A percentile compares a stretch with the other conserved stretches of the same genome.
These are phyloP conservation scores for Bufo gargarizans DNA, from an alignment of 2,113 vertebrate species.

Conservation along the genomic window DNA sequence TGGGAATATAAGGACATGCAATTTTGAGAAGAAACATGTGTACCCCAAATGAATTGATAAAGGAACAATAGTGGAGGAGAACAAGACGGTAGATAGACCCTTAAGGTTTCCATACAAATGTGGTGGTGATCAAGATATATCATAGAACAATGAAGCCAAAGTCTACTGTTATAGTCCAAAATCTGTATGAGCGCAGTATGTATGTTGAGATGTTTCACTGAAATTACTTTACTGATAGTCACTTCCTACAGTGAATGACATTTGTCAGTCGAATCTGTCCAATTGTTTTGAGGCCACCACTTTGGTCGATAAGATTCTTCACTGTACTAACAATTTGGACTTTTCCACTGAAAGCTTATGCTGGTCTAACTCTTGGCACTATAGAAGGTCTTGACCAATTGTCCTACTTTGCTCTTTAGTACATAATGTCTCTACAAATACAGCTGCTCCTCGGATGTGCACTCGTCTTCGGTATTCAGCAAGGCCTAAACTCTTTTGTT, in stretches of 20 bases:
- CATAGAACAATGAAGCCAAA: neutral
- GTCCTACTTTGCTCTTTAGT: neutral
- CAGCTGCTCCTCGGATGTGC: neutral
- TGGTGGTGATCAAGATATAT: neutral
- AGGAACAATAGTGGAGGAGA: neutral
- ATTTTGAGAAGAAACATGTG: slow-evolving; percentile 4
- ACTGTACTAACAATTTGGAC: neutral
- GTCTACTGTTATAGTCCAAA: too few species aligned
- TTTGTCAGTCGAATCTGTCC: neutral
- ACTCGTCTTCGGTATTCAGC: too few species aligned
- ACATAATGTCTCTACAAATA: neutral
- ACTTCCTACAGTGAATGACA: neutral
- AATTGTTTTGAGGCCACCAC: neutral
- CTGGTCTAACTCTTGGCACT: too few species aligned
- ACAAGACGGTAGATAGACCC: neutral
- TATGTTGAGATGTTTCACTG: neutral
- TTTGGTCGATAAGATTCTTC: neutral
- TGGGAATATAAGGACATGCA: neutral
- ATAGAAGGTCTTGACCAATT: neutral
- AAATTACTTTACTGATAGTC: neutral
- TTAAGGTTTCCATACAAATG: neutral
- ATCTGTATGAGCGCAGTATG: neutral
- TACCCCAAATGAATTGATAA: neutral
- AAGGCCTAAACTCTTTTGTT: slow-evolving; percentile 16
- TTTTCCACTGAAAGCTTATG: neutral